A percentile compares a stretch with the other conserved stretches of the same genome.
phyloP scores from a whole-genome alignment of 2,888 invertebrate genomes.

The Unio delphinus region DNA sequence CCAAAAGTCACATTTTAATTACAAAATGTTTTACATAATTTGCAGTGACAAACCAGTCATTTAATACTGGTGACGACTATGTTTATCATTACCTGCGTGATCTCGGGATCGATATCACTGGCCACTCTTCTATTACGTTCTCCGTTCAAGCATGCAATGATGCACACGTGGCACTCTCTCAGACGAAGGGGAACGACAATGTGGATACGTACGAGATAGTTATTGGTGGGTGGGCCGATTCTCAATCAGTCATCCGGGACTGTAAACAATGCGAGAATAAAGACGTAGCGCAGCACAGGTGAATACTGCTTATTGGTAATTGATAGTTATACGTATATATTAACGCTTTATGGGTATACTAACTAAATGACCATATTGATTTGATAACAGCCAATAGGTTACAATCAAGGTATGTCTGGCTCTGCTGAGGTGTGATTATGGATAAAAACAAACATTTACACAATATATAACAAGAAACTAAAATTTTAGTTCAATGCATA shows the following conservation, averaged over 20 bases:
- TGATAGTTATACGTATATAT: no score
- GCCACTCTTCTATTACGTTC: conserved; percentile 73
- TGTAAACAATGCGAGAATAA: conserved; percentile 47
- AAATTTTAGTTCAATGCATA: no score
- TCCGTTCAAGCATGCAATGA: conserved; percentile 86
- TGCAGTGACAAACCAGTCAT: conserved; percentile 16
- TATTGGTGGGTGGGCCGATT: conserved; percentile 90
- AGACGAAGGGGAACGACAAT: conserved; percentile 75
- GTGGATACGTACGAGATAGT: conserved; percentile 87
- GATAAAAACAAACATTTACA: no score
- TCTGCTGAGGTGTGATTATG: no score
- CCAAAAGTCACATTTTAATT: not conserved
- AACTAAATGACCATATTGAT: not conserved
- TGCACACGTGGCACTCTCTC: conserved; percentile 86
- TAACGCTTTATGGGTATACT: not conserved
- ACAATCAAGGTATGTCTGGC: no score
- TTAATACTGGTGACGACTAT: conserved; percentile 35
- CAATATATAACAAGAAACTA: no score
- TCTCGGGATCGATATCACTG: conserved; percentile 31
- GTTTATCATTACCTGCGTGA: conserved; percentile 39
- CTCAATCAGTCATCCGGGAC: conserved; percentile 75
- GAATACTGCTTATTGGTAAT: not conserved
- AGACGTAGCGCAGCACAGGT: conserved; percentile 17
- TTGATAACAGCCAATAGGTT: no score
- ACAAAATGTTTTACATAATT: not conserved